Conservation (phyloP, 2,797 vertebrate species). For the Pseudotriccus pelzelni region DNA sequence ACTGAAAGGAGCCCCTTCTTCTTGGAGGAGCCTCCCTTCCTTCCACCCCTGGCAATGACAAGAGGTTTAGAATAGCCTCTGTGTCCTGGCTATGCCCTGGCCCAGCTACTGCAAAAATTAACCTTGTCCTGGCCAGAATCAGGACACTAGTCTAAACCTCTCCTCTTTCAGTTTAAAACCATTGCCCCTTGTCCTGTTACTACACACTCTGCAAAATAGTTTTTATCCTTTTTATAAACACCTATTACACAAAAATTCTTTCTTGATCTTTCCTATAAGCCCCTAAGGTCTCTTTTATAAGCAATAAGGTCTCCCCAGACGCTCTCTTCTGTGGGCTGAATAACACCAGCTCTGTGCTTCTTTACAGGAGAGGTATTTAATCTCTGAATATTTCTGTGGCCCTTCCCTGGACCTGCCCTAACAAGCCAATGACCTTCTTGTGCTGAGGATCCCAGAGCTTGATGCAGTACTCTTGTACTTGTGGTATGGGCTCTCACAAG, state of each 20-base stretch:
- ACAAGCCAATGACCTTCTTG: neutral
- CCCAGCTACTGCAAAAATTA: neutral
- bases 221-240: neutral
- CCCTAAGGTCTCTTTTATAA: neutral
- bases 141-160: neutral
- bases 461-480: too few relatives aligned
- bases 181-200: neutral
- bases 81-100: too few relatives aligned
- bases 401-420: rapidly evolving
- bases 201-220: neutral
- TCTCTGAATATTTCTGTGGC: neutral
- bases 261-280: neutral
- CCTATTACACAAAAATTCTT: neutral
- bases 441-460: neutral
- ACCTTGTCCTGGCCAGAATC: neutral
- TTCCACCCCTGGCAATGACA: rapidly evolving
- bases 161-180: neutral
- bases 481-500: neutral
- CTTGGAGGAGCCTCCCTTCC: neutral
- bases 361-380: rapidly evolving
- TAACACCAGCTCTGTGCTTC: neutral
- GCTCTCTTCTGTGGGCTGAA: neutral
- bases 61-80: neutral
- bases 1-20: neutral
- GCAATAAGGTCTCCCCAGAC: rapidly evolving